phyloP scores from a whole-genome alignment of 1,140 invertebrate genomes.

The Chrysopa pallens region DNA sequence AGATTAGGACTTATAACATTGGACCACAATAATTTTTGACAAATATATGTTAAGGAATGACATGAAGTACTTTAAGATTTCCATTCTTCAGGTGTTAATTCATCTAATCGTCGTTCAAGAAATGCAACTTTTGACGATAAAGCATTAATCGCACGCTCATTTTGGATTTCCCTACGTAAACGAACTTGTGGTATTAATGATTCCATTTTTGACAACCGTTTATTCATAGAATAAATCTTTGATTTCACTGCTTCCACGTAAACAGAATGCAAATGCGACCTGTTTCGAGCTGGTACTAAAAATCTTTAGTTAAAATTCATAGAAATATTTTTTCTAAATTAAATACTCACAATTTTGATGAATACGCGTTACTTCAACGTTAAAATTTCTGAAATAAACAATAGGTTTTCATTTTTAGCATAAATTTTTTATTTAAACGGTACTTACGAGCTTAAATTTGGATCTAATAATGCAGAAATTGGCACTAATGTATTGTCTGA shows the following conservation, averaged over 20 bases:
- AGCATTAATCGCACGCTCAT: slow-evolving; percentile 17
- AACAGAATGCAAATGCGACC: slow-evolving; percentile 16
- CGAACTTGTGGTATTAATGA: slow-evolving; percentile 18
- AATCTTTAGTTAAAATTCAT: slow-evolving; percentile 1
- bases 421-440: too few relatives aligned
- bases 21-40: too few relatives aligned
- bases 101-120: slow-evolving; percentile 18
- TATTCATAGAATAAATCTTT: slow-evolving; percentile 17
- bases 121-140: slow-evolving; percentile 16
- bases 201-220: slow-evolving; percentile 16
- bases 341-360: background rate
- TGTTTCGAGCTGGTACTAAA: slow-evolving; percentile 10
- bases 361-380: background rate
- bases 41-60: too few relatives aligned
- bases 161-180: slow-evolving; percentile 16
- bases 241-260: slow-evolving; percentile 20
- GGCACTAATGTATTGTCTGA: too few relatives aligned
- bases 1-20: too few relatives aligned
- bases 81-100: slow-evolving; percentile 16
- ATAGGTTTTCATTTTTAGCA: background rate
- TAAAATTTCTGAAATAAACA: background rate
- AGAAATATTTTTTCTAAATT: background rate
- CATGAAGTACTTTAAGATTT: background rate
- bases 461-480: too few relatives aligned
- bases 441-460: too few relatives aligned